These are phyloP conservation scores for Stratiomys singularior DNA, from an alignment of 2,888 invertebrate genomes.

Conservation along the genomic window DNA sequence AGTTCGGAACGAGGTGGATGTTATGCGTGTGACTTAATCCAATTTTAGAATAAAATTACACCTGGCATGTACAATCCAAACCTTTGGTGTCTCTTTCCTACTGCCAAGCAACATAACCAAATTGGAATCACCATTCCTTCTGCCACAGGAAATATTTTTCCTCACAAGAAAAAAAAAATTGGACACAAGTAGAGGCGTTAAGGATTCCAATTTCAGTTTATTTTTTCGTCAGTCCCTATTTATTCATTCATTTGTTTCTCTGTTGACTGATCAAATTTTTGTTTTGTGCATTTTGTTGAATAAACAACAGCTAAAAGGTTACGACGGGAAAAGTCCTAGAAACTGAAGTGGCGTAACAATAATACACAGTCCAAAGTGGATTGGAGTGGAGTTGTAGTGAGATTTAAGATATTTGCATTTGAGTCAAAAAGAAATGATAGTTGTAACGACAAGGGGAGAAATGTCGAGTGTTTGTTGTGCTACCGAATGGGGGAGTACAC, in stretches of 20 bases:
- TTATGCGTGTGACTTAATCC: no score
- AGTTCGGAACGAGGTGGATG: no score
- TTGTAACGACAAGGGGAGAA: not conserved
- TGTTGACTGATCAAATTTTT: slow-evolving; percentile 45
- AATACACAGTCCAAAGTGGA: not conserved
- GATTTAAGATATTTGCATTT: slow-evolving; percentile 29
- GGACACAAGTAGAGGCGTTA: slow-evolving; percentile 8
- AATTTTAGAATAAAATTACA: no score
- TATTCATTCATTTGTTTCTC: slow-evolving; percentile 45
- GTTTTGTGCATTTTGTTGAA: slow-evolving; percentile 42
- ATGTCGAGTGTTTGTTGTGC: not conserved
- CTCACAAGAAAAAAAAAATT: not conserved
- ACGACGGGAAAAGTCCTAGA: not conserved
- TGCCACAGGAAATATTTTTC: not conserved
- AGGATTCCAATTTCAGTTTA: slow-evolving; percentile 26
- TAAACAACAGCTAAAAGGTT: slow-evolving; percentile 40
- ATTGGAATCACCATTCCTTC: not conserved
- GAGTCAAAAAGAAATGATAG: slow-evolving; percentile 1
- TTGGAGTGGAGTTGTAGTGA: not conserved
- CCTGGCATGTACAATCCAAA: no score
- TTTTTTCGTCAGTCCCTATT: slow-evolving; percentile 22
- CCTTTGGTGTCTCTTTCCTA: no score
- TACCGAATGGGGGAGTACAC: not conserved
- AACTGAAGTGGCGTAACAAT: not conserved
- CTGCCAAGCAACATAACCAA: no score